Base-by-base conservation (phyloP, 2,888 invertebrate species). In the Yponomeuta plumbellus region DNA sequence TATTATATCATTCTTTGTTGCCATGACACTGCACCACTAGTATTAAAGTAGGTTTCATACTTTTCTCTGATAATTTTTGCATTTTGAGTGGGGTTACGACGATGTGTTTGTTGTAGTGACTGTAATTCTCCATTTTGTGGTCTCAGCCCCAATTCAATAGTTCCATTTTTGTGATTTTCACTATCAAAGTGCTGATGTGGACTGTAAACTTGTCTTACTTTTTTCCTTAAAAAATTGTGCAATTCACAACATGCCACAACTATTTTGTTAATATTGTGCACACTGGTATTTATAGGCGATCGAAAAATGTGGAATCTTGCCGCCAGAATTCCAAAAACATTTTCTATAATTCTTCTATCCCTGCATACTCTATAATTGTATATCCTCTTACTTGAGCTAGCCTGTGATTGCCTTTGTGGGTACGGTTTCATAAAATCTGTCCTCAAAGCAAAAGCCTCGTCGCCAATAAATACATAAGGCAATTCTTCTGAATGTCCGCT, bases 281-380 rank as follows among this genome's bases (percentile, higher is more conserved):
- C 61, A 66, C 64, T 34, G 66, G 66, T 66, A 61, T 67, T 68
- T 66, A 67, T 67, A 66, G 63, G 59, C 63, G 66, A 59, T 26
- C 56, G 61, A 65, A 68, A 64, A 34, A 68, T 65, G 65, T 66
- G 20, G 52, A 66, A 69, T 61, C 57, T 44, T n/a, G 56, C 20
- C 61, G 58, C 58, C 61, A 68, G 21, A 56, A 68, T 69, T 23
- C 67, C 68, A 61, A 69, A 68, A 58, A 66, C 67, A 67, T 68
- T 68, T 69, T 70, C 69, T 44, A 56, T 58, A 40, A 66, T 57
- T 57, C 68, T 62, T 34, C 68, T 64, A 23, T 66, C 69, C 61
- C 68, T 58, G 56, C 58, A 67, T 26, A 70, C 44, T 65, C 69
- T 62, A 61, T 71, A 69, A 52, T 69, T 68, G 61, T 58, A 68